Conservation (phyloP, 92 coral and sea anemone species). For the Paramuricea clavata region DNA sequence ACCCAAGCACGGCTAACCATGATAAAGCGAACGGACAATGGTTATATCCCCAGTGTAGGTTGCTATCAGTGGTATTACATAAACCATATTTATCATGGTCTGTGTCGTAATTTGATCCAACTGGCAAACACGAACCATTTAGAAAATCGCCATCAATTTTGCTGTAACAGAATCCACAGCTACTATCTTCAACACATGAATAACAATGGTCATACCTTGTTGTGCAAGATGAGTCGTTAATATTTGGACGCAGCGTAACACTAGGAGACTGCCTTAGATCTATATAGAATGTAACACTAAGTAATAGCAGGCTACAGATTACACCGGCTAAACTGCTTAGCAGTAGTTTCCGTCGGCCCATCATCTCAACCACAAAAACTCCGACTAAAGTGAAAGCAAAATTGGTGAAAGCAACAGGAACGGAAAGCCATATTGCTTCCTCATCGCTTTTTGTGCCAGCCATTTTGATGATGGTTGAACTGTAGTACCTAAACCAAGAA, state of each 20-base stretch:
- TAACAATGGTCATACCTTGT: slow-evolving; percentile 43
- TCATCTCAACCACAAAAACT: slow-evolving; percentile 78
- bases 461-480: slow-evolving; percentile 96
- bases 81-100: slow-evolving; percentile 75
- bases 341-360: slow-evolving; percentile 90
- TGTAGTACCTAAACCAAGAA: slow-evolving; percentile 81
- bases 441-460: slow-evolving; percentile 87
- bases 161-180: slow-evolving; percentile 85
- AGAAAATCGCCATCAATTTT: slow-evolving; percentile 59
- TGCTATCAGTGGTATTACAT: slow-evolving; percentile 54
- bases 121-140: slow-evolving; percentile 82
- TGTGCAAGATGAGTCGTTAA: slow-evolving; percentile 32
- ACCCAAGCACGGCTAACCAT: slow-evolving; percentile 82
- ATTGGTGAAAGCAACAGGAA: slow-evolving; percentile 90
- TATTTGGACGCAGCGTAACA: slow-evolving; percentile 43
- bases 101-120: slow-evolving; percentile 51
- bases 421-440: slow-evolving; percentile 91
- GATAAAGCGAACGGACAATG: slow-evolving; percentile 90
- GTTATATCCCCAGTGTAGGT: slow-evolving; percentile 65
- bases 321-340: slow-evolving; percentile 89
- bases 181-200: slow-evolving; percentile 32
- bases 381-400: slow-evolving; percentile 86
- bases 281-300: slow-evolving; percentile 86
- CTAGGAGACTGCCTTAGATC: slow-evolving; percentile 46
- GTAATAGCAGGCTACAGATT: slow-evolving; percentile 72